Conservation (phyloP, 2,113 vertebrate genomes). For the Guaruba guarouba region DNA sequence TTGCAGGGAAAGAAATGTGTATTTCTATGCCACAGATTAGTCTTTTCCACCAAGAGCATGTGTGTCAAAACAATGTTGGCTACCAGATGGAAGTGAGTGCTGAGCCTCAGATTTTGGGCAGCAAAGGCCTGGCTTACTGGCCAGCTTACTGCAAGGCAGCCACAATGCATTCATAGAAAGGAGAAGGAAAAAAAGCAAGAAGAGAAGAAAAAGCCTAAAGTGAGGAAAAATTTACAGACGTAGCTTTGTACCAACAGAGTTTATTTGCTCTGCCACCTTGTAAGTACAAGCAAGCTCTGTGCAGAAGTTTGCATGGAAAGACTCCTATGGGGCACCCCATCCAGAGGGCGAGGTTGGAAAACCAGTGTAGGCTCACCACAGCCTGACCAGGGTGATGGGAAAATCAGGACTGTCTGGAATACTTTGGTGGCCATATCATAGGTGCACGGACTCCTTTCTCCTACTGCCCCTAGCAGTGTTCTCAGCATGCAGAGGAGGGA, state of each 20-base stretch:
- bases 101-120: neutral
- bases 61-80: rapidly evolving
- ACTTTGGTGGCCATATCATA: rapidly evolving
- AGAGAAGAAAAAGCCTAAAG: neutral
- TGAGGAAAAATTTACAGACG: neutral
- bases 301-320: neutral
- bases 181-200: neutral
- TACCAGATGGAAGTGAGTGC: neutral
- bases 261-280: constrained; percentile 17
- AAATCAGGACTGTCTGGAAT: neutral
- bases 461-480: neutral
- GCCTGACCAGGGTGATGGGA: neutral
- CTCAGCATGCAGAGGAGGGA: neutral
- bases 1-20: neutral
- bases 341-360: neutral
- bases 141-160: neutral
- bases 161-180: neutral
- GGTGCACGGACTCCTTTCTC: rapidly evolving
- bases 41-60: rapidly evolving
- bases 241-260: neutral
- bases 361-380: neutral
- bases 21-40: neutral
- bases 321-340: neutral
- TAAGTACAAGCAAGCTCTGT: neutral
- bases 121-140: neutral